These are phyloP conservation scores for Arrhopalites spinosus DNA, from an alignment of 2,888 invertebrate species.

Conservation along the genomic window DNA sequence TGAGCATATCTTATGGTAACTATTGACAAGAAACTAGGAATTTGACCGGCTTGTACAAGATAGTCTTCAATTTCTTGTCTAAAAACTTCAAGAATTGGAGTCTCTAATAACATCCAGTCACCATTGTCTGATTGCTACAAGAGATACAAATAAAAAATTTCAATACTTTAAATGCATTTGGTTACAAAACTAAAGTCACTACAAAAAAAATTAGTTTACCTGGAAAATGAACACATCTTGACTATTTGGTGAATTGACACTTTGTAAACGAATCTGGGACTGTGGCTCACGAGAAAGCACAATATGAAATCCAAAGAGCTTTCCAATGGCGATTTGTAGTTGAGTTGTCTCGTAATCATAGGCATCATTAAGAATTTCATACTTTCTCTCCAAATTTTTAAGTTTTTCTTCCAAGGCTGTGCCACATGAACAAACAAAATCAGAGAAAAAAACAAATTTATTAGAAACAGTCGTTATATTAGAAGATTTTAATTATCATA, in stretches of 20 bases:
- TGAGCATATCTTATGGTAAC: constrained; percentile 51
- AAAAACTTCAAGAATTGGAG: constrained; percentile 51
- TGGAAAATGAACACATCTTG: constrained; percentile 53
- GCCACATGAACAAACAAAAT: constrained; percentile 6
- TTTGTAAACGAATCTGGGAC: constrained; percentile 50
- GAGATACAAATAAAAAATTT: constrained; percentile 16
- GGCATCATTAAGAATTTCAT: constrained; percentile 48
- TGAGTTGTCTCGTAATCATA: constrained; percentile 54
- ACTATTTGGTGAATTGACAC: constrained; percentile 44
- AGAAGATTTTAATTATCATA: too few species aligned
- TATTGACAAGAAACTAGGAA: constrained; percentile 49
- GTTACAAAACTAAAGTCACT: too few species aligned
- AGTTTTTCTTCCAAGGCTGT: constrained; percentile 47
- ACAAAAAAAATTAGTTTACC: too few species aligned
- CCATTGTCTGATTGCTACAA: constrained; percentile 50
- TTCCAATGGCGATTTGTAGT: constrained; percentile 46
- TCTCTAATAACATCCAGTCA: constrained; percentile 55
- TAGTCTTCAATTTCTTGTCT: constrained; percentile 52
- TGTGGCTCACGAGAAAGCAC: constrained; percentile 48
- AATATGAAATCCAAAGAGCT: constrained; percentile 52
- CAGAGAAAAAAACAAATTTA: not conserved
- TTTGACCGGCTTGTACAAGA: constrained; percentile 48
- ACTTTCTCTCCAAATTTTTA: constrained; percentile 42
- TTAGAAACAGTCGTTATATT: constrained; percentile 7
- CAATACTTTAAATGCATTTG: not conserved